Evolutionary conservation across 2,113 vertebrate genomes (phyloP).

Genomic region (Oostethus manadensis): DNA sequence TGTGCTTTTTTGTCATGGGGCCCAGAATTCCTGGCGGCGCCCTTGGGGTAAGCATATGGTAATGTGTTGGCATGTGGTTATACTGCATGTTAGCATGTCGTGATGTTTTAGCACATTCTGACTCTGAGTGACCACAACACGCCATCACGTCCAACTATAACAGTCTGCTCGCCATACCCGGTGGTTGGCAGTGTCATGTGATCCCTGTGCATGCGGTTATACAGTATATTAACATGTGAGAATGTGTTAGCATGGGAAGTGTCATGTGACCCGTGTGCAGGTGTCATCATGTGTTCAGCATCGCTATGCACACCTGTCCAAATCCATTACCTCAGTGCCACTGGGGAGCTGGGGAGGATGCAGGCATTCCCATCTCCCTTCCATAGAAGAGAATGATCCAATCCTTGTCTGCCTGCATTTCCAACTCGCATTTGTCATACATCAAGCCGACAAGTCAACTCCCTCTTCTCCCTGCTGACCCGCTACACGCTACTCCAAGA

Average conservation of each 20-base stretch:
- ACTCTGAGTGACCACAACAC: too few species aligned
- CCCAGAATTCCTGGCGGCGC: too few species aligned
- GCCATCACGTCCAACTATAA: too few species aligned
- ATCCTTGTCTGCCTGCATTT: slow-evolving; percentile 47
- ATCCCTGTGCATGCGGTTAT: neutral
- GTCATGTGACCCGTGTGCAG: neutral
- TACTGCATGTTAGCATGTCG: too few species aligned
- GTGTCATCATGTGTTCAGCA: slow-evolving; percentile 17
- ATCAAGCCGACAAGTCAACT: slow-evolving; percentile 57
- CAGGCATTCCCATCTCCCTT: slow-evolving; percentile 24
- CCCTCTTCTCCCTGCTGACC: slow-evolving; percentile 46
- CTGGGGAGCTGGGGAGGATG: slow-evolving; percentile 20
- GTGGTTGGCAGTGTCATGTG: too few species aligned
- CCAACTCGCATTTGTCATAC: slow-evolving; percentile 51
- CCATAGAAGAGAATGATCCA: slow-evolving; percentile 41
- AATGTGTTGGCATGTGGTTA: too few species aligned
- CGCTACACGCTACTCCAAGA: slow-evolving; percentile 39
- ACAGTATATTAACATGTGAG: too few species aligned
- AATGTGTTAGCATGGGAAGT: too few species aligned
- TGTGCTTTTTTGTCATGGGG: too few species aligned
- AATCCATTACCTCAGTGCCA: slow-evolving; percentile 38
- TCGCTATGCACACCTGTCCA: slow-evolving; percentile 45
- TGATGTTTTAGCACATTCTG: too few species aligned
- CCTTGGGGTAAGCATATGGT: too few species aligned
- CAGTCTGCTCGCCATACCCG: too few species aligned